Conservation (phyloP, 2,888 invertebrate species). For the Macrostomum cliftonense region DNA sequence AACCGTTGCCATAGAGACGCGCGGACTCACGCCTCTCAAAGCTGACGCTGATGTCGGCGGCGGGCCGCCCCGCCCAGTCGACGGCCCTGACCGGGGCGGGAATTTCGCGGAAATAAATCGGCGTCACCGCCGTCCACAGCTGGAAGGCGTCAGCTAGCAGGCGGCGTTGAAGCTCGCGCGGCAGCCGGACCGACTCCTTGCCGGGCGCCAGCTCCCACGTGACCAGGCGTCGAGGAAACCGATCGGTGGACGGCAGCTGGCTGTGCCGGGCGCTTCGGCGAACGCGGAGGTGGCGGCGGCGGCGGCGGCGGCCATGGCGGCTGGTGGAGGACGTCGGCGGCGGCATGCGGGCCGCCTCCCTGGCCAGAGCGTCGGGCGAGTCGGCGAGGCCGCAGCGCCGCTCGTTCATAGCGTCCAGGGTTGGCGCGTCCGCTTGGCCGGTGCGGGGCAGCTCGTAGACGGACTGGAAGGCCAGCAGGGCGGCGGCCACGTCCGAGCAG, state of each 20-base stretch:
- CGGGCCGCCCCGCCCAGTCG: too few species aligned
- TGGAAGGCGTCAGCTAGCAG: too few species aligned
- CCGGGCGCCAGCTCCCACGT: neutral
- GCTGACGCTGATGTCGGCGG: too few species aligned
- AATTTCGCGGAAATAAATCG: too few species aligned
- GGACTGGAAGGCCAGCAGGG: too few species aligned
- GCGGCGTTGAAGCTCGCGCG: neutral
- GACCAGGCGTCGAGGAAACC: neutral
- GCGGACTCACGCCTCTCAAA: too few species aligned
- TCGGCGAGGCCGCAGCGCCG: slow-evolving; percentile 33
- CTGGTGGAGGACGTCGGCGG: neutral
- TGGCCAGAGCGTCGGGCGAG: slow-evolving; percentile 2
- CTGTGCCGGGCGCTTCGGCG: neutral
- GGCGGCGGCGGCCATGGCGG: neutral
- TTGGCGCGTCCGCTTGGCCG: slow-evolving; percentile 25
- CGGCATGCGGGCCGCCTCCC: neutral
- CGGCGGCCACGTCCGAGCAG: too few species aligned
- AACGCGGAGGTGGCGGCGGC: neutral
- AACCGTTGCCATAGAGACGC: too few species aligned
- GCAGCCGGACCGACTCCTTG: neutral
- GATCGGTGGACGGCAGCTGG: too few species aligned
- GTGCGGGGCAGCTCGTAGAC: slow-evolving; percentile 26
- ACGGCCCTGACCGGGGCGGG: too few species aligned
- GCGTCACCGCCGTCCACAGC: too few species aligned
- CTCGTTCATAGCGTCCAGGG: slow-evolving; percentile 27